Evolutionary conservation across 1,140 invertebrate species (phyloP).

Genomic region (Stratiolaelaps scimitus): DNA sequence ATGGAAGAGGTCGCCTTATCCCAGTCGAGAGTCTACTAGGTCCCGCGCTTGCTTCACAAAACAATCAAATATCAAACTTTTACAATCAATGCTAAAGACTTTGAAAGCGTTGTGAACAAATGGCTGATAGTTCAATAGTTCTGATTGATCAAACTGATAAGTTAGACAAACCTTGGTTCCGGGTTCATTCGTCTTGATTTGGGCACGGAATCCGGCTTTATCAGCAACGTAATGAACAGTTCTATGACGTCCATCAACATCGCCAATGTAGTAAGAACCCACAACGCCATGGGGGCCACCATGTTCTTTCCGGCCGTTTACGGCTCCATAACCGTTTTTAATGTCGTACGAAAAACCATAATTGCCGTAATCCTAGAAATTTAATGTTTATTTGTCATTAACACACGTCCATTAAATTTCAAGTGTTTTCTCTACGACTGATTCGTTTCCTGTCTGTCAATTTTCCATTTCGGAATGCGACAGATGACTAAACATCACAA

Average conservation of each 20-base stretch:
- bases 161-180: constrained; percentile 15
- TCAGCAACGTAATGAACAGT: constrained; percentile 21
- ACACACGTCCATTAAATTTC: too few species aligned
- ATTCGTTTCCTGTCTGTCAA: too few species aligned
- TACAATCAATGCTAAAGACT: constrained; percentile 1
- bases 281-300: constrained; percentile 6
- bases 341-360: constrained; percentile 5
- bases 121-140: too few species aligned
- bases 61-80: neutral
- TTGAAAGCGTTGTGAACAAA: too few species aligned
- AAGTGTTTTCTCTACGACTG: too few species aligned
- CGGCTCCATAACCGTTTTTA: constrained; percentile 6
- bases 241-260: constrained; percentile 5
- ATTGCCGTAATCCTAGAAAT: constrained; percentile 8
- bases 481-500: too few species aligned
- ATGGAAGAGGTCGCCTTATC: too few species aligned
- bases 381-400: too few species aligned
- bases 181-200: constrained; percentile 11
- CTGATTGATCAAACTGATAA: too few species aligned
- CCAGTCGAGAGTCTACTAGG: too few species aligned
- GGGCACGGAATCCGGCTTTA: constrained; percentile 13
- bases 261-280: constrained; percentile 21
- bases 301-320: neutral
- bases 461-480: too few species aligned
- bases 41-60: too few species aligned